phyloP scores from a whole-genome alignment of 2,888 invertebrate species.

The Drosophila lutescens region DNA sequence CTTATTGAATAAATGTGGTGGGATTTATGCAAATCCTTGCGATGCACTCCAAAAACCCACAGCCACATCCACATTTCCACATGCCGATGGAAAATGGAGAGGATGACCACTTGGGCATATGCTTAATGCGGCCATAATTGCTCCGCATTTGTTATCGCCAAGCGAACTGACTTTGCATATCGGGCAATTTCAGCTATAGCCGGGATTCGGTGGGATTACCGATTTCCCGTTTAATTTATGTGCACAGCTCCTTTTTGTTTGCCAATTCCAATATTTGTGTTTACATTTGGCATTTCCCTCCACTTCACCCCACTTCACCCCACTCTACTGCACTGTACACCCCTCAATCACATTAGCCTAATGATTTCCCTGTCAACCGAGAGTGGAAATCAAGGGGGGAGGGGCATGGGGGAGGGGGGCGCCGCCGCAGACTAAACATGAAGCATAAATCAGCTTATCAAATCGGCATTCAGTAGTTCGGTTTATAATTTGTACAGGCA shows the following conservation, averaged over 20 bases:
- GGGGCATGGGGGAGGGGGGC: neutral
- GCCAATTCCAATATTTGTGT: conserved; percentile 52
- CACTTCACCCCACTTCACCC: neutral
- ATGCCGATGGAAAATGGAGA: conserved; percentile 24
- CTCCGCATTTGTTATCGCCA: conserved; percentile 66
- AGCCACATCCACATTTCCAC: conserved; percentile 9
- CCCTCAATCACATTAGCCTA: conserved; percentile 65
- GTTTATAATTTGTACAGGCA: conserved; percentile 47
- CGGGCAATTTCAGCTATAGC: conserved; percentile 26
- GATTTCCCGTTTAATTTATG: conserved; percentile 29
- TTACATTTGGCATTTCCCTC: conserved; percentile 46
- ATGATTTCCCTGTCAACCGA: conserved; percentile 66
- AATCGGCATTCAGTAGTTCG: conserved; percentile 46
- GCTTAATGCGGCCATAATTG: conserved; percentile 71
- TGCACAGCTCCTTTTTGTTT: conserved; percentile 38
- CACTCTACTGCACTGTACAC: neutral
- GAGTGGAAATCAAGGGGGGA: neutral
- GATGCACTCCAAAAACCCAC: conserved; percentile 24
- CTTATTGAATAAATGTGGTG: conserved; percentile 72
- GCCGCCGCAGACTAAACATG: conserved; percentile 45
- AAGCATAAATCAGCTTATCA: conserved; percentile 67
- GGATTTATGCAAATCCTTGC: conserved; percentile 72
- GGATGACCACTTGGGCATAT: conserved; percentile 50
- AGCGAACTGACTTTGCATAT: conserved; percentile 44
- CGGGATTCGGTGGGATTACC: conserved; percentile 38